These are phyloP conservation scores for Oscheius sp. DNA, from an alignment of 2,888 invertebrate species.

Conservation along the genomic window DNA sequence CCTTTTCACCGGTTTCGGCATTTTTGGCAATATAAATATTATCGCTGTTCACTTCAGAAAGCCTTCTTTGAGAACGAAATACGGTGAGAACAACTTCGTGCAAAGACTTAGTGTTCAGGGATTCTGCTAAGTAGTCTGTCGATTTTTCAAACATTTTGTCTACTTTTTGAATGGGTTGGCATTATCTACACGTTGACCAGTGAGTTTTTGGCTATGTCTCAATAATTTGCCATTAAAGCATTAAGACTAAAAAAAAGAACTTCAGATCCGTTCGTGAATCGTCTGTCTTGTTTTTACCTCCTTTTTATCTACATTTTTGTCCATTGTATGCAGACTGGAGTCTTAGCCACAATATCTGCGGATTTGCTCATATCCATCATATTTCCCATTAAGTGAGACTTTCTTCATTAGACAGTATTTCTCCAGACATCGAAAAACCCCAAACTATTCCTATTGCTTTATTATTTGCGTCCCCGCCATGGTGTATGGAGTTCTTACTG, in stretches of 20 bases:
- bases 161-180: slow-evolving; percentile 31
- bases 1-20: slow-evolving; percentile 36
- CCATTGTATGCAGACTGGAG: slow-evolving; percentile 32
- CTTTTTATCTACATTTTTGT: slow-evolving; percentile 13
- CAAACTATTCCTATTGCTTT: slow-evolving; percentile 8
- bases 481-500: slow-evolving; percentile 6
- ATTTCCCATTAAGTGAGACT: slow-evolving; percentile 27
- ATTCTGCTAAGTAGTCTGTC: slow-evolving; percentile 22
- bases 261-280: slow-evolving; percentile 6
- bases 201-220: not conserved
- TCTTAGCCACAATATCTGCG: slow-evolving; percentile 29
- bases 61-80: slow-evolving; percentile 34
- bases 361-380: slow-evolving; percentile 30
- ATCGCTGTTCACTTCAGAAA: slow-evolving; percentile 36
- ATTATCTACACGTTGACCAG: slow-evolving; percentile 18
- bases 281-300: slow-evolving; percentile 10
- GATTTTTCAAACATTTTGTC: slow-evolving; percentile 23
- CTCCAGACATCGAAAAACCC: slow-evolving; percentile 10
- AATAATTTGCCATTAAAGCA: not conserved
- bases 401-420: not conserved
- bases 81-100: slow-evolving; percentile 28
- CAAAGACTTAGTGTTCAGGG: slow-evolving; percentile 20
- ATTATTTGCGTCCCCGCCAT: slow-evolving; percentile 14
- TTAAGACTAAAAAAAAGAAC: not conserved
- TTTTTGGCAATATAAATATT: slow-evolving; percentile 45